These are phyloP conservation scores for Macaria notata DNA, from an alignment of 2,888 invertebrate genomes.

Conservation along the genomic window DNA sequence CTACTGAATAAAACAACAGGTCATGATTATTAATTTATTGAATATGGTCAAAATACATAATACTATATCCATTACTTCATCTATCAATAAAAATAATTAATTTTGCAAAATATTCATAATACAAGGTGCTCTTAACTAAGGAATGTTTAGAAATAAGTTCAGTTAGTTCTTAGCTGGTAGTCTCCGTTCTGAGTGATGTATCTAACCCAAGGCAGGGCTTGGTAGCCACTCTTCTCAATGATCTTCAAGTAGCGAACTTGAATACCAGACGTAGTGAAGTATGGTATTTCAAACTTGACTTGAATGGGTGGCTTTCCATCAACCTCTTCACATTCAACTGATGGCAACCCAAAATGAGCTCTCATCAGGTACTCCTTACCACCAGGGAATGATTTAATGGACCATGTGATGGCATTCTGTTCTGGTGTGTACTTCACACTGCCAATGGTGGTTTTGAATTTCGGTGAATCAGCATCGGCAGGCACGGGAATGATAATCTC, in stretches of 20 bases:
- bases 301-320: constrained; percentile 99
- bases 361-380: constrained; percentile 99
- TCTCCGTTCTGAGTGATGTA: constrained; percentile 99
- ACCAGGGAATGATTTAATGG: constrained; percentile 98
- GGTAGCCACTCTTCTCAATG: constrained; percentile 99
- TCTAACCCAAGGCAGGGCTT: constrained; percentile 99
- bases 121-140: constrained; percentile 45
- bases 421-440: constrained; percentile 99
- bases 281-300: constrained; percentile 99
- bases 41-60: constrained; percentile 54
- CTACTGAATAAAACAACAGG: constrained; percentile 33
- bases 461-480: constrained; percentile 98
- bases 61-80: constrained; percentile 46
- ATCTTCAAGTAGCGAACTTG: constrained; percentile 98
- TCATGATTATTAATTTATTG: constrained; percentile 59
- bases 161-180: constrained; percentile 97
- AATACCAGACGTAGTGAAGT: constrained; percentile 99
- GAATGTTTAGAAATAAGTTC: constrained; percentile 47
- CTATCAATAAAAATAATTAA: constrained; percentile 40
- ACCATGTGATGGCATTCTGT: constrained; percentile 98
- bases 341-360: constrained; percentile 98
- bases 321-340: constrained; percentile 95
- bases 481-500: constrained; percentile 98
- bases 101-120: constrained; percentile 56
- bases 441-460: constrained; percentile 98